A percentile compares a stretch with the other conserved stretches of the same genome.
phyloP scores from a whole-genome alignment of 2,797 vertebrate species.

The Lacerta agilis region DNA sequence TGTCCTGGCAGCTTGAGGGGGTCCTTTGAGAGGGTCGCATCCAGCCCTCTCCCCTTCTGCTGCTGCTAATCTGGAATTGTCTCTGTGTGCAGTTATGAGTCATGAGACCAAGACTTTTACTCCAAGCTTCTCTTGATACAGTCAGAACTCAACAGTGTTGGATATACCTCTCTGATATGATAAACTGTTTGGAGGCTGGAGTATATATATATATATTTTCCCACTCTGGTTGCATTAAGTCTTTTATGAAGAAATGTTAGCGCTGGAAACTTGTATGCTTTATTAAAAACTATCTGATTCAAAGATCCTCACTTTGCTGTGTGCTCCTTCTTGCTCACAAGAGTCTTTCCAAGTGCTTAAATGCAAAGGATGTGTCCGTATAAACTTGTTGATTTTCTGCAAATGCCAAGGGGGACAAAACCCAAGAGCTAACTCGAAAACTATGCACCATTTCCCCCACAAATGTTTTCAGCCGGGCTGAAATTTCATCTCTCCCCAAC shows the following conservation, averaged over 20 bases:
- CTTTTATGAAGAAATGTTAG: constrained; percentile 68
- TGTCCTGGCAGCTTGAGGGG: background rate
- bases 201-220: constrained; percentile 36
- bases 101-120: background rate
- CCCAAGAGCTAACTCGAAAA: background rate
- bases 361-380: background rate
- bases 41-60: rapidly evolving
- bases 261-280: constrained; percentile 73
- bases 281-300: constrained; percentile 77
- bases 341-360: background rate
- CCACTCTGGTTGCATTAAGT: constrained; percentile 62
- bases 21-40: background rate
- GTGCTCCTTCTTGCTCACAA: rapidly evolving
- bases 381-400: background rate
- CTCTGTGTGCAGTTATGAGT: constrained; percentile 9
- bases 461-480: background rate
- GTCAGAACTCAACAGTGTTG: constrained; percentile 35
- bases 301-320: rapidly evolving
- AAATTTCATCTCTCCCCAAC: background rate
- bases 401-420: background rate
- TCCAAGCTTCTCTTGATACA: background rate
- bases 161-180: constrained; percentile 63
- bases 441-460: background rate
- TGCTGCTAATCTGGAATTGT: background rate
- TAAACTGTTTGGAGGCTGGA: constrained; percentile 25